These are phyloP conservation scores for Octonoba sinensis DNA, from an alignment of 2,888 invertebrate genomes.

Conservation along the genomic window DNA sequence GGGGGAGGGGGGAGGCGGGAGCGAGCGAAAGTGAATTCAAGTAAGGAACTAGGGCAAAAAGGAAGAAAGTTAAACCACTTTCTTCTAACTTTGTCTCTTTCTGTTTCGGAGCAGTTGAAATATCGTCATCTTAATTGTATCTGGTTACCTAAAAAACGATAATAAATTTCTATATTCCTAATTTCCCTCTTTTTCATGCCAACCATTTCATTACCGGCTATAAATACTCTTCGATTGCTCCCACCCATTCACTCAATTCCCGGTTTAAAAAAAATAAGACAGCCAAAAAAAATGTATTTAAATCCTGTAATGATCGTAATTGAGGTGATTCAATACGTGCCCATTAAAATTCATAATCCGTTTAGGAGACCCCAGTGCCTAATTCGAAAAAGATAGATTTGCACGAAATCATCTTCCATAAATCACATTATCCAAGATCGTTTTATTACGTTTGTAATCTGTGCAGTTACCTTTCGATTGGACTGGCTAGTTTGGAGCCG, in stretches of 20 bases:
- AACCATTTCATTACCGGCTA: slow-evolving; percentile 38
- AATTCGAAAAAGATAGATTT: slow-evolving; percentile 57
- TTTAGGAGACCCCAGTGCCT: slow-evolving; percentile 57
- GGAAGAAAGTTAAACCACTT: too few relatives aligned
- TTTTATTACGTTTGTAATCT: slow-evolving; percentile 51
- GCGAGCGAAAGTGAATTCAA: too few relatives aligned
- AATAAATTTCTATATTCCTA: too few relatives aligned
- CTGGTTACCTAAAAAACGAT: too few relatives aligned
- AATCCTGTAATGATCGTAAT: slow-evolving; percentile 59
- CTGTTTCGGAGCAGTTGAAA: too few relatives aligned
- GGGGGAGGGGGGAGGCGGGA: too few relatives aligned
- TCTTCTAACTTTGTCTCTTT: too few relatives aligned
- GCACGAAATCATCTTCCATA: slow-evolving; percentile 42
- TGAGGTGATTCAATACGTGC: slow-evolving; percentile 50
- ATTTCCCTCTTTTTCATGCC: background rate
- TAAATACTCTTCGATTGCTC: slow-evolving; percentile 44
- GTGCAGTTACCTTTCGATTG: slow-evolving; percentile 51
- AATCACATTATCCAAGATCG: slow-evolving; percentile 51
- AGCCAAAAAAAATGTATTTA: slow-evolving; percentile 20
- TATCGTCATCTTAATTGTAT: too few relatives aligned
- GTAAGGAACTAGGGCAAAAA: too few relatives aligned
- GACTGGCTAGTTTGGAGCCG: slow-evolving; percentile 30
- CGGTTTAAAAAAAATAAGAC: background rate
- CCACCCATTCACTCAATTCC: slow-evolving; percentile 1
- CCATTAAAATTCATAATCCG: slow-evolving; percentile 62